Conservation (phyloP, 2,113 vertebrate species). For the Carettochelys insculpta region DNA sequence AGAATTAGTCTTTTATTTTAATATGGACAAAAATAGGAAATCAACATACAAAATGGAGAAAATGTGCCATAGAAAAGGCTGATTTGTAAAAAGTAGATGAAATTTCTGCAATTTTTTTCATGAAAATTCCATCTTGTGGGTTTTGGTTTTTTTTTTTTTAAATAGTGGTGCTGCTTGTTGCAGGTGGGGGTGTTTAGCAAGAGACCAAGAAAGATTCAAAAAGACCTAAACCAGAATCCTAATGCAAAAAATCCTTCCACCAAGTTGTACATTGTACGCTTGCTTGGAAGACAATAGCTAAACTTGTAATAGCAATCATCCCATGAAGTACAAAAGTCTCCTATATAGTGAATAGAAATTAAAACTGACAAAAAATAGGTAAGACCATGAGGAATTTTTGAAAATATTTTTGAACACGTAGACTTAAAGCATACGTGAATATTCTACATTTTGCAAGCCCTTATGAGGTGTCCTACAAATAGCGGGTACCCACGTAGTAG, state of each 20-base stretch:
- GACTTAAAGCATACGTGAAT: not conserved
- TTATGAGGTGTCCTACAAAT: not conserved
- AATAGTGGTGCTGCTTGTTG: too few relatives aligned
- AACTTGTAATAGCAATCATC: not conserved
- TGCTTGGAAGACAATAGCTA: not conserved
- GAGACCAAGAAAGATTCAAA: too few relatives aligned
- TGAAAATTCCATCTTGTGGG: not conserved
- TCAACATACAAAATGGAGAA: not conserved
- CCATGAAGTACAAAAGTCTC: not conserved
- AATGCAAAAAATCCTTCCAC: not conserved
- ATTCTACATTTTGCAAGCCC: not conserved
- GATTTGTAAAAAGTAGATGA: not conserved
- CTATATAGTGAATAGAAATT: conserved; percentile 24
- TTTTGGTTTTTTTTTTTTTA: too few relatives aligned
- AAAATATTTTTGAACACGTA: not conserved
- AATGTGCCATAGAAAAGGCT: not conserved
- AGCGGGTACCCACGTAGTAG: not conserved
- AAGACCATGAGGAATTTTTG: not conserved
- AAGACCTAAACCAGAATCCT: too few relatives aligned
- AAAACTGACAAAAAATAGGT: not conserved
- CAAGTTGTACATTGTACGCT: not conserved
- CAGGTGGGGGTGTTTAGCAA: too few relatives aligned
- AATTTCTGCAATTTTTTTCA: not conserved
- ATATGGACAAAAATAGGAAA: not conserved
- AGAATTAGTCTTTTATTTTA: not conserved